phyloP scores from a whole-genome alignment of 2,797 vertebrate genomes.

The Halcyon smyrnensis region DNA sequence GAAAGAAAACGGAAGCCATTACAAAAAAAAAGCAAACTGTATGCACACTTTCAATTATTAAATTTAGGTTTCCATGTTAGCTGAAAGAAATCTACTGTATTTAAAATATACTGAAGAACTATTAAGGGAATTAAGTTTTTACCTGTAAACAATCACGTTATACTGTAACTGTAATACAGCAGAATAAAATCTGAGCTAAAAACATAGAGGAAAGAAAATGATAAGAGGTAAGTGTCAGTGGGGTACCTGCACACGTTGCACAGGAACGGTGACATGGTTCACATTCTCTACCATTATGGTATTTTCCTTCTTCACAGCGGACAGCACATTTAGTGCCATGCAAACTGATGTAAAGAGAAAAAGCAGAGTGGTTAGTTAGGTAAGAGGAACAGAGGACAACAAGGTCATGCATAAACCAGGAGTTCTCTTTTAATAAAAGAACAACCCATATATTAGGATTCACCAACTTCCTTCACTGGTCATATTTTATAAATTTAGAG shows the following conservation, averaged over 20 bases:
- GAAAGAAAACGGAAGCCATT: neutral
- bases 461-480: neutral
- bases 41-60: neutral
- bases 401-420: neutral
- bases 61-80: neutral
- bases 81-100: neutral
- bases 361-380: neutral
- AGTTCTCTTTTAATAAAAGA: neutral
- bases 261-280: conserved; percentile 92
- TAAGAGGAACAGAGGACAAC: neutral
- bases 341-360: conserved; percentile 80
- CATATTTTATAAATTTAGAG: neutral
- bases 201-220: neutral
- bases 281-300: conserved; percentile 91
- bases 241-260: conserved; percentile 92
- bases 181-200: neutral
- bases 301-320: conserved; percentile 89
- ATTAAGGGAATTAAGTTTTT: neutral
- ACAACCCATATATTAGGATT: neutral
- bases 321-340: conserved; percentile 90
- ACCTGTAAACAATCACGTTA: neutral
- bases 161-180: neutral
- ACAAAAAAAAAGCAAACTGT: neutral
- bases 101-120: neutral
- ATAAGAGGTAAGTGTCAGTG: neutral